phyloP scores from a whole-genome alignment of 2,113 vertebrate species.

The Phodopus roborovskii region DNA sequence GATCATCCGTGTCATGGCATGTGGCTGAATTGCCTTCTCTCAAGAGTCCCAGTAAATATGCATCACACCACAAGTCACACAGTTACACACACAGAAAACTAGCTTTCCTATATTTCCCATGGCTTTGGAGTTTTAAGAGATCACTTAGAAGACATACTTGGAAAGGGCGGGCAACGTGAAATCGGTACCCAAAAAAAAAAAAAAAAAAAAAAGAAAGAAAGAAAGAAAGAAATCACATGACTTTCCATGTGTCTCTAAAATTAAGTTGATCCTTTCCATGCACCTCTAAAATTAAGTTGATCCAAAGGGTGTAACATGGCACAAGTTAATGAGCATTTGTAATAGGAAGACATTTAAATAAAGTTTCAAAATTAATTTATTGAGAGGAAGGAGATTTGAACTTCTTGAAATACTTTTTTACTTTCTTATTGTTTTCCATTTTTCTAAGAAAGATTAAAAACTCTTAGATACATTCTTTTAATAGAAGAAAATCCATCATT shows the following conservation, averaged over 20 bases:
- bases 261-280: constrained; percentile 53
- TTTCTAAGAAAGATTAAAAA: constrained; percentile 74
- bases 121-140: not conserved
- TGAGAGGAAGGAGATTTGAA: constrained; percentile 50
- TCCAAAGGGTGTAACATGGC: constrained; percentile 33
- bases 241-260: constrained; percentile 9
- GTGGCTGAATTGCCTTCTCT: not conserved
- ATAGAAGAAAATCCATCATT: constrained; percentile 76
- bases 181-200: not conserved
- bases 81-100: not conserved
- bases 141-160: not conserved
- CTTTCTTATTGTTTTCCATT: constrained; percentile 57
- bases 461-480: constrained; percentile 78
- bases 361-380: constrained; percentile 62
- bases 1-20: not conserved
- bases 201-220: not conserved
- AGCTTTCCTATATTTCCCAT: not conserved
- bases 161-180: not conserved
- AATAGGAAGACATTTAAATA: constrained; percentile 47
- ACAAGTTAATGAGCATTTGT: constrained; percentile 50
- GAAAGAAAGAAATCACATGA: not conserved
- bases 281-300: constrained; percentile 53
- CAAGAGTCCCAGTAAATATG: not conserved
- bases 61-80: not conserved
- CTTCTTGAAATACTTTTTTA: constrained; percentile 61